Evolutionary conservation across 2,797 vertebrate species (phyloP).

Genomic region (Taenioides sp.): DNA sequence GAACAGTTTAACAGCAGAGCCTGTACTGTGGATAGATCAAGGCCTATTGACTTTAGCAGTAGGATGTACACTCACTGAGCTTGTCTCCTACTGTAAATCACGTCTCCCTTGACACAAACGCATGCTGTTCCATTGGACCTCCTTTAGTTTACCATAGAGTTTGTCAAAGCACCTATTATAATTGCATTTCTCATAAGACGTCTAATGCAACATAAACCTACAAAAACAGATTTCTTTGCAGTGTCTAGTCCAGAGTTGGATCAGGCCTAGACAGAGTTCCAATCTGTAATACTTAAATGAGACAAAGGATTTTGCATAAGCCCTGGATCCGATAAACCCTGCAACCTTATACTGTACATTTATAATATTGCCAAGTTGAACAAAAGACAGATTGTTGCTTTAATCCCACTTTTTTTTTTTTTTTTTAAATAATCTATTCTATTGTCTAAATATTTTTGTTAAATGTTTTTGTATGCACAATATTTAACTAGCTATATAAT

Average conservation of each 20-base stretch:
- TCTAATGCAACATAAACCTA: slow-evolving; percentile 12
- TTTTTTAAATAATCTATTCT: no score
- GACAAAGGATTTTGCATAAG: slow-evolving; percentile 26
- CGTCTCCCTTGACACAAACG: slow-evolving; percentile 22
- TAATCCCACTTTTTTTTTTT: not conserved
- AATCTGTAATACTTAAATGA: slow-evolving; percentile 13
- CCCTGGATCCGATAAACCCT: slow-evolving; percentile 13
- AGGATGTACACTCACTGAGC: slow-evolving; percentile 40
- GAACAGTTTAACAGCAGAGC: slow-evolving; percentile 52
- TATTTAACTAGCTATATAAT: not conserved
- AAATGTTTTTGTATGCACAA: not conserved
- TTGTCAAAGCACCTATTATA: slow-evolving; percentile 14
- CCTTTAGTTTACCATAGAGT: slow-evolving; percentile 29
- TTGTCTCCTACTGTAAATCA: slow-evolving; percentile 61
- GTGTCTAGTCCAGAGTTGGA: not conserved
- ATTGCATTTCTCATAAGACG: slow-evolving; percentile 35
- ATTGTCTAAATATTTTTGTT: not conserved
- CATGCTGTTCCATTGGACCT: slow-evolving; percentile 37
- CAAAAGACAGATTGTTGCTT: slow-evolving; percentile 15
- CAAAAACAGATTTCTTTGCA: not conserved
- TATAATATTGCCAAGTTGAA: not conserved
- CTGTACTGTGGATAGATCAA: slow-evolving; percentile 43
- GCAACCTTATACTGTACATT: not conserved
- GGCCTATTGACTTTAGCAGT: slow-evolving; percentile 51
- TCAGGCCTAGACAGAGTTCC: not conserved